Percentiles rank a stretch among this genome's conserved stretches.
phyloP scores from a whole-genome alignment of 2,888 invertebrate genomes.

The Drosophila melanocephala region DNA sequence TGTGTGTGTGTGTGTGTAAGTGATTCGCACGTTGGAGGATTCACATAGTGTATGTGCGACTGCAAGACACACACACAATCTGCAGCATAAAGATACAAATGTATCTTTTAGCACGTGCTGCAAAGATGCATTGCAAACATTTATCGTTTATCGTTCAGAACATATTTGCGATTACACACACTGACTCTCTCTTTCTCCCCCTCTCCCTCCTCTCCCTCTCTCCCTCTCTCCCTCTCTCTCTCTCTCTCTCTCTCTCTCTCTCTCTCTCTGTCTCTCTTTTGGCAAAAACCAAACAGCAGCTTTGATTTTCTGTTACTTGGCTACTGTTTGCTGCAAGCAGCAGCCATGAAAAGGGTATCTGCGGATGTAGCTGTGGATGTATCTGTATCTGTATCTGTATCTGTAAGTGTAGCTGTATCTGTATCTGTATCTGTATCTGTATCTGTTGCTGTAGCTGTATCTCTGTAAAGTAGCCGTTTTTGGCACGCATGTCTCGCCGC shows the following conservation, averaged over 20 bases:
- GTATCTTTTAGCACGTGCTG: conserved; percentile 54
- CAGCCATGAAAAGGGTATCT: conserved; percentile 31
- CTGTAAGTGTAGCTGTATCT: conserved; percentile 31
- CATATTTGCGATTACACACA: conserved; percentile 36
- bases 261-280: background rate
- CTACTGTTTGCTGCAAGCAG: conserved; percentile 34
- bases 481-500: conserved; percentile 74
- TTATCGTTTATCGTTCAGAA: conserved; percentile 32
- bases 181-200: background rate
- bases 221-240: background rate
- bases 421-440: conserved; percentile 26
- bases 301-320: conserved; percentile 16
- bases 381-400: conserved; percentile 35
- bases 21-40: conserved; percentile 48
- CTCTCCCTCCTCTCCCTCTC: background rate
- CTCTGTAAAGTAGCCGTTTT: conserved; percentile 28
- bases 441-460: conserved; percentile 7
- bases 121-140: conserved; percentile 22
- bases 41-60: conserved; percentile 4
- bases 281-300: background rate
- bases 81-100: conserved; percentile 44
- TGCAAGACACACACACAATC: conserved; percentile 7
- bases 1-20: conserved; percentile 4
- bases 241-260: background rate
- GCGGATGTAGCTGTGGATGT: conserved; percentile 14